Percentiles rank a stretch among this genome's conserved stretches.
phyloP scores from a whole-genome alignment of 2,797 vertebrate genomes.

The Sebastes kiyomatsui region DNA sequence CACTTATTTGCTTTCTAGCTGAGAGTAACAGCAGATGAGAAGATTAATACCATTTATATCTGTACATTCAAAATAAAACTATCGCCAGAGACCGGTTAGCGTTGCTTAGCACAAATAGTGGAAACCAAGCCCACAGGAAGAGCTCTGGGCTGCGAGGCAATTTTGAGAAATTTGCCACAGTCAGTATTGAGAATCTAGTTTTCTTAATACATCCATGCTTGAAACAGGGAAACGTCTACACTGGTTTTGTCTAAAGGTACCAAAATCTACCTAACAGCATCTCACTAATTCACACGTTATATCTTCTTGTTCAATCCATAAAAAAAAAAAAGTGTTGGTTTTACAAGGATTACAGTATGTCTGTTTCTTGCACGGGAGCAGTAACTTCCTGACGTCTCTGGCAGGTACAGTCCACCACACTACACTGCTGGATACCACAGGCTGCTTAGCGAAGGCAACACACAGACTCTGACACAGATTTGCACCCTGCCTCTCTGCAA shows the following conservation, averaged over 20 bases:
- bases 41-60: neutral
- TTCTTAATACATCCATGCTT: neutral
- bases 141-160: neutral
- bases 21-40: neutral
- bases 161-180: neutral
- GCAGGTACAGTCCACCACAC: conserved; percentile 8
- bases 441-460: neutral
- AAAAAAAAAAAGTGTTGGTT: neutral
- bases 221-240: neutral
- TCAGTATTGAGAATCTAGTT: neutral
- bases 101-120: too few relatives aligned
- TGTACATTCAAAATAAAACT: neutral
- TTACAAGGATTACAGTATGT: neutral
- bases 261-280: neutral
- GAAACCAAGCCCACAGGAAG: neutral
- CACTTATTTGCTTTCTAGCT: neutral
- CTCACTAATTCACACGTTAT: neutral
- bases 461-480: neutral
- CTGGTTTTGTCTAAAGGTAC: neutral
- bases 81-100: neutral
- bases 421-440: neutral
- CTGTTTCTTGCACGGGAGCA: neutral
- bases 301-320: neutral
- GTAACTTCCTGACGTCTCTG: neutral
- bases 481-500: neutral